These are phyloP conservation scores for Lytechinus pictus DNA, from an alignment of 35 echinoderm and acorn worm species.

Conservation along the genomic window DNA sequence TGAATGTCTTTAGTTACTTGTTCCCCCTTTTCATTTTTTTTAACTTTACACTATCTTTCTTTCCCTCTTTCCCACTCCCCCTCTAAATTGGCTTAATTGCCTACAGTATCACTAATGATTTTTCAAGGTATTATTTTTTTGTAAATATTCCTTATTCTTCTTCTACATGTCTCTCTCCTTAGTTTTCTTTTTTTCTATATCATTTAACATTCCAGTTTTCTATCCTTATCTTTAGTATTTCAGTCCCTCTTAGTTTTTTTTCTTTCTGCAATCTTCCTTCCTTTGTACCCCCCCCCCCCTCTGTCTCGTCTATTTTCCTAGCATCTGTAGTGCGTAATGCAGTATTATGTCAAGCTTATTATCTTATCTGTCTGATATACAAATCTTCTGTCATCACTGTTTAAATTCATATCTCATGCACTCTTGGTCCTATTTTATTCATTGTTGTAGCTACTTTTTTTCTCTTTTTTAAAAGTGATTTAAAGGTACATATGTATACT, in stretches of 20 bases:
- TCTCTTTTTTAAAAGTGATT: no score
- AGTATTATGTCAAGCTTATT: neutral
- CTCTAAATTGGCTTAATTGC: neutral
- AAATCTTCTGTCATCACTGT: neutral
- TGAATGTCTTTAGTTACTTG: neutral
- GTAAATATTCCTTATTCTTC: no score
- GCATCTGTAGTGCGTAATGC: neutral
- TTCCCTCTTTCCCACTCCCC: neutral
- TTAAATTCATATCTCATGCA: neutral
- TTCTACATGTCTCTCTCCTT: no score
- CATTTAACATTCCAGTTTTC: neutral
- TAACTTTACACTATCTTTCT: no score
- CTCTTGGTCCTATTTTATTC: neutral
- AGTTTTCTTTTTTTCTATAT: no score
- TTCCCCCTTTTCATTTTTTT: neutral
- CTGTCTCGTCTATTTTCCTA: neutral
- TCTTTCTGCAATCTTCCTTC: neutral
- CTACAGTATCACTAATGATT: no score
- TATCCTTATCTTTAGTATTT: neutral
- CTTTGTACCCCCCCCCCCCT: neutral
- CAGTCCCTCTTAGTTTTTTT: neutral
- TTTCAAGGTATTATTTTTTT: no score
- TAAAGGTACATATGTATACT: no score
- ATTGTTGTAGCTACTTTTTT: neutral
- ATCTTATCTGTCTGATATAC: neutral